Evolutionary conservation across 1,140 invertebrate genomes (phyloP), one percentile per base, ranked within the genome.

Genomic region (Melipona quadrifasciata): DNA sequence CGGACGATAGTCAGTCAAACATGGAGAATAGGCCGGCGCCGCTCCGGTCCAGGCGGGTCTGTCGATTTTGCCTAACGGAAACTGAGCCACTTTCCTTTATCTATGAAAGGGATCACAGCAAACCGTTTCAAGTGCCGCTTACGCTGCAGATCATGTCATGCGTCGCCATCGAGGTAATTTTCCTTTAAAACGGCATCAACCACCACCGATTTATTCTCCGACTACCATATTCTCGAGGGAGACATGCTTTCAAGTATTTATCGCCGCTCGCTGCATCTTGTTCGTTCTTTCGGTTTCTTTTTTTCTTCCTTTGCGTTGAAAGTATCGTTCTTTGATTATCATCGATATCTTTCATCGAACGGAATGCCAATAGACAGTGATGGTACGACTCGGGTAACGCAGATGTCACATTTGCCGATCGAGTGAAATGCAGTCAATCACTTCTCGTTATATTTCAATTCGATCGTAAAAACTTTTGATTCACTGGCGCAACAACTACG

Each of bases 111-210:
- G 95, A 95, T 90, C 92, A 93, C 80, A 94, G 93, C 79, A 94
- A 92, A 86, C 93, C 94, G 39, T 94, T 93, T 77, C 92, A 95
- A 87, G 95, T 97, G 73, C 96, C 96, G 85, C 94, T 97, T 88
- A 95, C 96, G 65, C 91, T 97, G 88, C 97, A 97, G 94, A 96
- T 97, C 90, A 96, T 97, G 96, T 96, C 97, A 58, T 97, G 96
- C 90, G 95, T 97, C 84, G 95, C 96, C 70, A 96, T 97, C 82
- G 97, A 97, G 96, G 97, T 97, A 96, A 95, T 89, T 88, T 82
- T 21, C 67, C 78, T 64, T 67, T 34, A 47, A 73, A 34, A 61
- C 58, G 53, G 58, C 58, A 68, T 70, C 80, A 51, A 71, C 65
- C 55, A 58, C 27, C 55, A 73, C 55, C 31, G 47, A 72, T 31